These are phyloP conservation scores for Nothoprocta pentlandii DNA, from an alignment of 2,113 vertebrate species.

Conservation along the genomic window DNA sequence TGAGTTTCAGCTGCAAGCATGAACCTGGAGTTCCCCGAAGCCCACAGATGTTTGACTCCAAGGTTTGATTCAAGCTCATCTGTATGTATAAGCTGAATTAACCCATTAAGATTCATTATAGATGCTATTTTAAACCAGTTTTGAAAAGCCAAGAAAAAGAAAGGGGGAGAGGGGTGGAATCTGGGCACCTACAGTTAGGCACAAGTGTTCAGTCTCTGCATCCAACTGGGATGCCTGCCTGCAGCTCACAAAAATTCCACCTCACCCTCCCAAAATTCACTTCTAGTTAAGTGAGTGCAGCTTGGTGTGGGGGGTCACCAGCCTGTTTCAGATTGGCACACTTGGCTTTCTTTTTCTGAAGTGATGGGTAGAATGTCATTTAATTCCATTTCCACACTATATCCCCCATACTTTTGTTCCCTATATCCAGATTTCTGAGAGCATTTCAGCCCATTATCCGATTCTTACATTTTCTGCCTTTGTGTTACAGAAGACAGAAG, in stretches of 20 bases:
- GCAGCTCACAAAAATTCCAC: neutral
- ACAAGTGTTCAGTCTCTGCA: neutral
- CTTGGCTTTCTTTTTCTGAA: neutral
- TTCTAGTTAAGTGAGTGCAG: neutral
- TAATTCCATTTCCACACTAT: neutral
- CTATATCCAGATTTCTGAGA: fast-evolving
- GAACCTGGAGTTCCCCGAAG: conserved; percentile 28
- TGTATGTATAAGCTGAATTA: neutral
- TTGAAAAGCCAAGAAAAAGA: neutral
- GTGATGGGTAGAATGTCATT: fast-evolving
- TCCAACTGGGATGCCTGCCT: neutral
- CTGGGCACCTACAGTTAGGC: neutral
- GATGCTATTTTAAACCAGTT: neutral
- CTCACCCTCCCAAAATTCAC: neutral
- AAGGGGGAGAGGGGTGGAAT: neutral
- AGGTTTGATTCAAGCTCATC: neutral
- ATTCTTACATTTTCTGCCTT: neutral
- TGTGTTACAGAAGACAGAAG: neutral
- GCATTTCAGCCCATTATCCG: neutral
- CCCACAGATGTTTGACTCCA: conserved; percentile 28
- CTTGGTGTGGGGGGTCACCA: neutral
- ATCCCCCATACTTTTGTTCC: neutral
- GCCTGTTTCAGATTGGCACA: neutral
- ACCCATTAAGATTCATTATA: neutral
- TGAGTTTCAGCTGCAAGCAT: conserved; percentile 26